Evolutionary conservation across 2,888 invertebrate genomes (phyloP), one percentile per base, ranked within the genome.

Genomic region (Watsonalla binaria): DNA sequence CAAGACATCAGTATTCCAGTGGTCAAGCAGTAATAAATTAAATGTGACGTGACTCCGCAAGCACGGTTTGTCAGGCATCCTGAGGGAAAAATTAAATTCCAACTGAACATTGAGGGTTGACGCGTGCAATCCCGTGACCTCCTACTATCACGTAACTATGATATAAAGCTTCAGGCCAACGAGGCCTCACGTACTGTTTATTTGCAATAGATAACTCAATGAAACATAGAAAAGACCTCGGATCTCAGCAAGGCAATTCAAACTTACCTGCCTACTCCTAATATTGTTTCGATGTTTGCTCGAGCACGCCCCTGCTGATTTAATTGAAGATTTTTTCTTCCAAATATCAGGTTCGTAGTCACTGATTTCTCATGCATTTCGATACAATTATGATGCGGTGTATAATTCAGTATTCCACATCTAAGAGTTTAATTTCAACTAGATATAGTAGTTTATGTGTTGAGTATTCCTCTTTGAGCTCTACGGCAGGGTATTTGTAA

Each of bases 31-130:
- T 61, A 67, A 67, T 66, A 73, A 76, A 82, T 76, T 75, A 72
- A 79, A 78, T 74, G 74, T 72, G 72, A 71, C 69, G 66, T 73
- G 72, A 68, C 70, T 68, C 35, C 57, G 57, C 60, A 63, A 67
- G 55, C 47, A 65, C 64, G 60, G 66, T 68, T 67, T 66, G 78
- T 73, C 68, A 59, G 70, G 76, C 70, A 72, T 75, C 69, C 68
- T 63, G 60, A 57, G 67, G 66, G 72, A 84, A 85, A 84, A 85
- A 86, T 86, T 79, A 82, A 86, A 86, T 86, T 84, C 84, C 82
- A 72, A 42, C 49, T 60, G 71, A 62, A 66, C 63, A 64, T 62
- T 58, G 60, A 65, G 56, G 61, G 57, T 62, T 55, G 58, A 60
- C 56, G 66, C 72, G 66, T 65, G 72, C 70, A 63, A 61, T 68